Evolutionary conservation across 2,797 vertebrate species (phyloP).

Genomic region (Pseudochirops corinnae): DNA sequence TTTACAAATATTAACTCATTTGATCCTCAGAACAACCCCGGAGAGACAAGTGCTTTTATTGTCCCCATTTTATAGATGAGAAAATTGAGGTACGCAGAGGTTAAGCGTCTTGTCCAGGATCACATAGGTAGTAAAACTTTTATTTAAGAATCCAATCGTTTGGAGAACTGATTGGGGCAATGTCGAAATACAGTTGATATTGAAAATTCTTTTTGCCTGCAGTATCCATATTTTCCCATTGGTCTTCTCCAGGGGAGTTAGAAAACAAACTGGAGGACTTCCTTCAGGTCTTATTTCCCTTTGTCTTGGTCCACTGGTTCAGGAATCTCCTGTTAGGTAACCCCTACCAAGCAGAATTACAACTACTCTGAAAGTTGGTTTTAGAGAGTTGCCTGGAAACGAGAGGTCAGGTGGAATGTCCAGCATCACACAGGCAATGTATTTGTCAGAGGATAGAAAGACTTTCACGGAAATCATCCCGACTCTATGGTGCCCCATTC

Average conservation of each 20-base stretch:
- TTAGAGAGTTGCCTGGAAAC: neutral
- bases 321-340: neutral
- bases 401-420: neutral
- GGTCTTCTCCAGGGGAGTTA: neutral
- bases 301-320: neutral
- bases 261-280: neutral
- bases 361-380: neutral
- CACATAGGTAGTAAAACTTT: neutral
- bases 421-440: neutral
- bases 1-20: neutral
- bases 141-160: neutral
- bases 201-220: neutral
- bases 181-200: neutral
- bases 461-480: neutral
- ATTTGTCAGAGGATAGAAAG: neutral
- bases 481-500: neutral
- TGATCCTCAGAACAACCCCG: neutral
- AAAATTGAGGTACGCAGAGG: neutral
- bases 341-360: neutral
- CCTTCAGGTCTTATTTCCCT: neutral
- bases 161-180: neutral
- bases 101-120: neutral
- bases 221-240: neutral
- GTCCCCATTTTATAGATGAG: neutral
- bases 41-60: neutral